Base-by-base conservation (phyloP, 2,113 vertebrate genomes). In the Eclectus roratus region DNA sequence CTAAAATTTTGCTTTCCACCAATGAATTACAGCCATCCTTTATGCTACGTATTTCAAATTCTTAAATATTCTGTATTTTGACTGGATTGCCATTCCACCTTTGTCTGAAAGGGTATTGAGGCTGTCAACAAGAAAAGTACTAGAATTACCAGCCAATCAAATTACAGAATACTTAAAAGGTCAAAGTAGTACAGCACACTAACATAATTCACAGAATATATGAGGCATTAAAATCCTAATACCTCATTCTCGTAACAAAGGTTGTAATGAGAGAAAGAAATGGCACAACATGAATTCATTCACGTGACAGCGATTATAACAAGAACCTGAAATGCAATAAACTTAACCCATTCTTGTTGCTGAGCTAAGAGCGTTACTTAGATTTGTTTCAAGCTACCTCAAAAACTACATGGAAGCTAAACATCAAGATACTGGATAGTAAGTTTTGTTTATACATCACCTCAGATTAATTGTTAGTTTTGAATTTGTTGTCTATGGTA, bases 191-290 rank as follows among this genome's bases (percentile, higher is more conserved):
- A 85, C 47, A 56, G 89, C 96, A 94, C 56, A 97, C 85, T 94
- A 97, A 96, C 88, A 93, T 94, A 97, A 96, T 93, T 97, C 73
- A 96, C 46, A 72, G 93, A 96, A 92, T 96, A 91, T 94, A 96
- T 96, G 95, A 97, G 93, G 92, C 95, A 94, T 97, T 97, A 97
- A 97, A 97, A 97, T 94, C 82, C 93, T 96, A 95, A 93, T 92
- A 93, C 68, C 80, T 88, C 82, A 97, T 86, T 96, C 95, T 96
- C 43, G 93, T 96, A 95, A 93, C 89, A 97, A 97, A 94, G 96
- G 86, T 97, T 97, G 96, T 96, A 97, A 97, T 97, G 97, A 97
- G 89, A 97, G 91, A 69, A 97, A 95, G 91, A 89, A 96, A 96
- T 95, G 77, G 73, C 95, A 97, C 65, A 97, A 96, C 93, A 96